Evolutionary conservation across 2,113 vertebrate genomes (phyloP).

Genomic region (Cricetomys ansorgei): DNA sequence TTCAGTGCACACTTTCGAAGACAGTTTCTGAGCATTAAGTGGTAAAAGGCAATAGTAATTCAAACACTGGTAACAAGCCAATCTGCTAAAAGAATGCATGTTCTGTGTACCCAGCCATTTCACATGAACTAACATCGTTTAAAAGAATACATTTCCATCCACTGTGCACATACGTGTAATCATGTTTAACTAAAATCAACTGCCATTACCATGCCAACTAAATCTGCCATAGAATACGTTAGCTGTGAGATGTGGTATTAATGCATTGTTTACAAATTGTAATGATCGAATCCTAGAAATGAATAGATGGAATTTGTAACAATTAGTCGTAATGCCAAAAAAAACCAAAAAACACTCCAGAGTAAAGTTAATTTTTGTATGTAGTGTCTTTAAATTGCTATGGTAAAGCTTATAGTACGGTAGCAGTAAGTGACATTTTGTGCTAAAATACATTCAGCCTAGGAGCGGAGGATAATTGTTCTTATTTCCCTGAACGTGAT

Average conservation of each 20-base stretch:
- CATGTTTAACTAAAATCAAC: slow-evolving; percentile 89
- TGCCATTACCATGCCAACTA: slow-evolving; percentile 88
- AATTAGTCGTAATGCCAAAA: slow-evolving; percentile 71
- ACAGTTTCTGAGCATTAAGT: slow-evolving; percentile 77
- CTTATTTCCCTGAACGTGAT: slow-evolving; percentile 75
- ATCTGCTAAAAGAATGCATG: slow-evolving; percentile 84
- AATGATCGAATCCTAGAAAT: slow-evolving; percentile 65
- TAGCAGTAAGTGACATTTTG: slow-evolving; percentile 60
- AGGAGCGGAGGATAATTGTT: not conserved
- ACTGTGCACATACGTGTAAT: slow-evolving; percentile 87
- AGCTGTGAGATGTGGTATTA: slow-evolving; percentile 74
- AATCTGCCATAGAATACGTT: slow-evolving; percentile 84
- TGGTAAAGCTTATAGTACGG: slow-evolving; percentile 59
- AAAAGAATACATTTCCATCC: slow-evolving; percentile 87
- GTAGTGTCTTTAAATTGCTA: slow-evolving; percentile 57
- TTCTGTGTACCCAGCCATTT: slow-evolving; percentile 89
- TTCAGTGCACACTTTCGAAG: slow-evolving; percentile 82
- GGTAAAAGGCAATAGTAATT: slow-evolving; percentile 79
- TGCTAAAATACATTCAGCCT: not conserved
- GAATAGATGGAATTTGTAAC: slow-evolving; percentile 68
- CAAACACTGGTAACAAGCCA: slow-evolving; percentile 80
- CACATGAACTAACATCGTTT: slow-evolving; percentile 88
- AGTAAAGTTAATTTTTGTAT: slow-evolving; percentile 64
- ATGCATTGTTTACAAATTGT: slow-evolving; percentile 67
- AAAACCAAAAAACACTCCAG: slow-evolving; percentile 78